Evolutionary conservation across 2,888 invertebrate genomes (phyloP), one percentile per base, ranked within the genome.

Genomic region (Apodemia zela): DNA sequence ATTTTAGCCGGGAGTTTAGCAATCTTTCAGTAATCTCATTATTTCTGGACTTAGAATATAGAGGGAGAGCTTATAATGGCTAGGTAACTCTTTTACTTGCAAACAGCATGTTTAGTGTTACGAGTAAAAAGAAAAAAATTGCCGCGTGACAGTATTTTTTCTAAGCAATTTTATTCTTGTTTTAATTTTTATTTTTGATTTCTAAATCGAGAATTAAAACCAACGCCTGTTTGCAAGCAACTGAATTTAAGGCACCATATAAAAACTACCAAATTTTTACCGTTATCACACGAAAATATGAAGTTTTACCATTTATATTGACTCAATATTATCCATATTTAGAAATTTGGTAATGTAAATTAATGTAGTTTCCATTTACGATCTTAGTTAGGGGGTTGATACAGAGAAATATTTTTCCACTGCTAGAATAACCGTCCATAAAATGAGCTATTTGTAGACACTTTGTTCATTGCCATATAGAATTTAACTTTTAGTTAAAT

Each of bases 21-120:
- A 84, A 83, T 84, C 75, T 75, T 71, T 68, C 75, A 79, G 88
- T 79, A 88, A 89, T 89, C 87, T 88, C 87, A 87, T 81, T 77
- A 79, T 70, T 73, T 75, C 71, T 78, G 68, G 68, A 73, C 66
- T 71, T 83, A 82, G 84, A 82, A 84, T 86, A 82, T 84, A 79
- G 83, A 69, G 72, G 79, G 76, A 68, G 82, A 81, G 82, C 80
- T 81, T 82, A 76, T 79, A 72, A 75, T 60, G 65, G 66, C 65
- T 61, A 64, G 62, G 62, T 29, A 54, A 45, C 25, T 21, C 10
- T 29, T 51, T 51, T 21, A 8, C 29, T 25, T 54, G 54, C 54
- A 54, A 54, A 57, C 25, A 57, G 15, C 8, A n/a, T 57, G 15
- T 54, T 25, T 25, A 21, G 3, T 42, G 15, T 42, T 17, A 47